A percentile compares a stretch with the other conserved stretches of the same genome.
Evolutionary conservation across 2,113 vertebrate genomes (phyloP).

Genomic region (Isichthys henryi): DNA sequence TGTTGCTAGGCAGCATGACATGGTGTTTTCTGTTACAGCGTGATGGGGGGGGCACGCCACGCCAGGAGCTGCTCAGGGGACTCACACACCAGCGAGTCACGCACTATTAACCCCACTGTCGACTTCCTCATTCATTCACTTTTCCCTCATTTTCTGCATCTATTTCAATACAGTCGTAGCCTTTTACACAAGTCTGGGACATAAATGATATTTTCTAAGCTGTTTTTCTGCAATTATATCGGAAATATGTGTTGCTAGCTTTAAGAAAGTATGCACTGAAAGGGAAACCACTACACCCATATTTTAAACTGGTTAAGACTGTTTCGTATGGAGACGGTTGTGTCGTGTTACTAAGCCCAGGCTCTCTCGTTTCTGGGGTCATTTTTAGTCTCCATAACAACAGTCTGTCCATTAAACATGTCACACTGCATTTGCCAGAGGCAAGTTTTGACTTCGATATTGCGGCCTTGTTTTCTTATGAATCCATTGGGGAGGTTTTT

Average conservation of each 20-base stretch:
- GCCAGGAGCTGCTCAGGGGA: neutral
- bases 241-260: neutral
- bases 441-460: neutral
- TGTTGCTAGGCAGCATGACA: slow-evolving; percentile 22
- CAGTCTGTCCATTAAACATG: slow-evolving; percentile 28
- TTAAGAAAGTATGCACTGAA: neutral
- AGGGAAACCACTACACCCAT: slow-evolving; percentile 15
- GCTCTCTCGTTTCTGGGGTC: slow-evolving; percentile 15
- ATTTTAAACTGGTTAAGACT: neutral
- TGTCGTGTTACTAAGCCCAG: slow-evolving; percentile 35
- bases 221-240: neutral
- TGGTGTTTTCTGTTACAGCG: slow-evolving; percentile 19
- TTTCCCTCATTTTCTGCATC: neutral
- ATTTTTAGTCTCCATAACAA: slow-evolving; percentile 41
- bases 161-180: neutral
- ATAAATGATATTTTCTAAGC: neutral
- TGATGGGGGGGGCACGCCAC: neutral
- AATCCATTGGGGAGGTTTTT: neutral
- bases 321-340: slow-evolving; percentile 39
- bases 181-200: neutral
- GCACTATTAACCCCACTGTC: neutral
- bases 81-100: neutral
- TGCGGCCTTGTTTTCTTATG: neutral
- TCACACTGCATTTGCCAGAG: neutral
- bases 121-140: neutral